These are phyloP conservation scores for Drosophila histrio DNA, from an alignment of 2,888 invertebrate genomes.

Conservation along the genomic window DNA sequence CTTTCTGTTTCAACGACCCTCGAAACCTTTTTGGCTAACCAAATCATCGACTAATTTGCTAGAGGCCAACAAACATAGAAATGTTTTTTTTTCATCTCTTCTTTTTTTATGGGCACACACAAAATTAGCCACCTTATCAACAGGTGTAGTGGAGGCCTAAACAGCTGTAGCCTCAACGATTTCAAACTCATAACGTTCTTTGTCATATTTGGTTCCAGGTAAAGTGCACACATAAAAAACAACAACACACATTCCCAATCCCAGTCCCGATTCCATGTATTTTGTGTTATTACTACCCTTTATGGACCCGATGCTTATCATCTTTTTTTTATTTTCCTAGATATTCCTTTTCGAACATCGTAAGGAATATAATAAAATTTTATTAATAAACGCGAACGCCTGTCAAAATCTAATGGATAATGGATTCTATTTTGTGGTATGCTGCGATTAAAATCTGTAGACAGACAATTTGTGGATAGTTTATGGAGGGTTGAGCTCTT, in stretches of 20 bases:
- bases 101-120: constrained; percentile 51
- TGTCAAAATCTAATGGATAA: constrained; percentile 75
- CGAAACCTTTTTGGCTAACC: constrained; percentile 43
- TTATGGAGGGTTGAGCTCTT: constrained; percentile 46
- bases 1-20: background rate
- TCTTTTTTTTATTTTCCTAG: constrained; percentile 14
- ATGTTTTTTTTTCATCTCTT: constrained; percentile 4
- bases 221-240: constrained; percentile 56
- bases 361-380: constrained; percentile 62
- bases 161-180: constrained; percentile 53
- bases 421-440: constrained; percentile 42
- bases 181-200: constrained; percentile 33
- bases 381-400: constrained; percentile 68
- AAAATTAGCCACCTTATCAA: constrained; percentile 73
- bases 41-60: constrained; percentile 71
- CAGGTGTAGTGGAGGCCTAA: constrained; percentile 55
- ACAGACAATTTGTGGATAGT: constrained; percentile 56
- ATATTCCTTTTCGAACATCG: constrained; percentile 32
- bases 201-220: constrained; percentile 66
- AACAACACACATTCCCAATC: background rate
- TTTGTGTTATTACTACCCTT: constrained; percentile 51
- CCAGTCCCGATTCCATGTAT: constrained; percentile 55
- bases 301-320: constrained; percentile 57
- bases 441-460: constrained; percentile 65
- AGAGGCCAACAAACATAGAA: constrained; percentile 11